Evolutionary conservation across 2,888 invertebrate genomes (phyloP).

Genomic region (Dryadula phaetusa): DNA sequence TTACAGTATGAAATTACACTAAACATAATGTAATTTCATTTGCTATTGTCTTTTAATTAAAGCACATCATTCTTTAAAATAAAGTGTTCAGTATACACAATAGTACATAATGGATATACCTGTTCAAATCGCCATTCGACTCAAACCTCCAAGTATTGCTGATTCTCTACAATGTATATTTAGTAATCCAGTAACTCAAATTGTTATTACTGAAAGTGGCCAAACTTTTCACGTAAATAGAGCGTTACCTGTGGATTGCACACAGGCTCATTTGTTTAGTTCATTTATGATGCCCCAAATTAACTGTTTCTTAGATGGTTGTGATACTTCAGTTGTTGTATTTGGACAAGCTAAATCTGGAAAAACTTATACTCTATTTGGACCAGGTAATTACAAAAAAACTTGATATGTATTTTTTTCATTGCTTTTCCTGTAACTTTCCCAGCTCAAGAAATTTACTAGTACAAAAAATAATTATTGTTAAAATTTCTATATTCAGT

Average conservation of each 20-base stretch:
- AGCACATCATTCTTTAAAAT: neutral
- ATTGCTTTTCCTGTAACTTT: neutral
- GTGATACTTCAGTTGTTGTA: conserved; percentile 89
- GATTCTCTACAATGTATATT: conserved; percentile 85
- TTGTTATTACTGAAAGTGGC: conserved; percentile 85
- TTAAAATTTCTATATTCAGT: neutral
- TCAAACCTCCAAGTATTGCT: conserved; percentile 84
- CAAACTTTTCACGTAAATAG: conserved; percentile 83
- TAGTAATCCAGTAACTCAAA: conserved; percentile 84
- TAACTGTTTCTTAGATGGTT: conserved; percentile 88
- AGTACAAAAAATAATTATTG: neutral
- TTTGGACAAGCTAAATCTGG: conserved; percentile 88
- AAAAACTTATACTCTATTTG: conserved; percentile 89
- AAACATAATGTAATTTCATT: neutral
- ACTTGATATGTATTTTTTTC: neutral
- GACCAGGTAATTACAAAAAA: conserved; percentile 87
- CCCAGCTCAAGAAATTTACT: neutral
- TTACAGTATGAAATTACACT: neutral
- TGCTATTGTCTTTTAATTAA: neutral
- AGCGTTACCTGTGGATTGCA: conserved; percentile 84
- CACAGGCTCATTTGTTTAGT: conserved; percentile 86
- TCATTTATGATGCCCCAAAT: conserved; percentile 87
- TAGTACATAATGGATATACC: conserved; percentile 86
- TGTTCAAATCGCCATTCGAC: conserved; percentile 88
- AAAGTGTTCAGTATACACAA: neutral